Evolutionary conservation across 2,888 invertebrate genomes (phyloP).

Genomic region (Ashinkailepas kermadecensis): DNA sequence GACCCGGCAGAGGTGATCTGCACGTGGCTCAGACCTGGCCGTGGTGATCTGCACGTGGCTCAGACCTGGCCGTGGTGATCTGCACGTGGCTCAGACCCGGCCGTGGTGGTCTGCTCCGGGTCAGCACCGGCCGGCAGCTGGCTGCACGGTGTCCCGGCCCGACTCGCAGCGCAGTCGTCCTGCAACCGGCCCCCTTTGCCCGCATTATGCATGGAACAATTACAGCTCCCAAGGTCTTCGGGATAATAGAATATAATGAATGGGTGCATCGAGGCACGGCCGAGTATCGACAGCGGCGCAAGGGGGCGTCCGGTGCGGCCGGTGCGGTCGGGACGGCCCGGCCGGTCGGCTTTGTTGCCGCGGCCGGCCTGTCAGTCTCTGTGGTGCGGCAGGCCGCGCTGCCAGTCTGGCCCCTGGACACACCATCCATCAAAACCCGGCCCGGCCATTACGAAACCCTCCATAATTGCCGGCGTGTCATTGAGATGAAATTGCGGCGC

Average conservation of each 20-base stretch:
- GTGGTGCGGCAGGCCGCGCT: neutral
- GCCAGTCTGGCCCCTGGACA: neutral
- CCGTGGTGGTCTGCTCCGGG: too few species aligned
- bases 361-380: too few species aligned
- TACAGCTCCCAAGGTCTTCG: conserved; percentile 9
- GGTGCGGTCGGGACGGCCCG: too few species aligned
- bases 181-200: neutral
- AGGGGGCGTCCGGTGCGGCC: too few species aligned
- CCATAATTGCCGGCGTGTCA: conserved; percentile 1
- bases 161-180: neutral
- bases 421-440: neutral
- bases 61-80: too few species aligned
- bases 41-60: too few species aligned
- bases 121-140: too few species aligned
- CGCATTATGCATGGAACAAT: conserved; percentile 18
- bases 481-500: neutral
- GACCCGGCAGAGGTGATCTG: too few species aligned
- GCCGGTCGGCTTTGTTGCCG: too few species aligned
- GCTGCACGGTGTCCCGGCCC: too few species aligned
- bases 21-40: too few species aligned
- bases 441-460: neutral
- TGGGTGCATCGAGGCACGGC: neutral
- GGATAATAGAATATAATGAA: conserved; percentile 21
- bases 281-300: neutral
- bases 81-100: too few species aligned